phyloP scores from a whole-genome alignment of 2,113 vertebrate genomes.

The Campylomormyrus numenius region DNA sequence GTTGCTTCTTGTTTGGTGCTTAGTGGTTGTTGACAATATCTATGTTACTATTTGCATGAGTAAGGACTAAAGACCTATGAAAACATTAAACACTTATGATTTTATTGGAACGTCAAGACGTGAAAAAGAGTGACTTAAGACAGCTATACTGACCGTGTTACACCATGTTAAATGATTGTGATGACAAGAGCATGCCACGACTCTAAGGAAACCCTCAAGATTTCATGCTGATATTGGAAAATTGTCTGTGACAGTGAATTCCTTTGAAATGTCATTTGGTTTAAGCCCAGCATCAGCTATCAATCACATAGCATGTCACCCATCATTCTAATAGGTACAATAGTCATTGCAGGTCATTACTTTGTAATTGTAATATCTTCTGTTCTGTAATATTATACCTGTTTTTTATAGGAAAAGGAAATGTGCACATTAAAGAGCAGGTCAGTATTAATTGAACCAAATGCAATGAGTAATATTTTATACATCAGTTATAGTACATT shows the following conservation, averaged over 20 bases:
- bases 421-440: constrained; percentile 37
- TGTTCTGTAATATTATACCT: constrained; percentile 8
- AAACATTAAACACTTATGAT: not conserved
- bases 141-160: not conserved
- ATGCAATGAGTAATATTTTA: not conserved
- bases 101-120: not conserved
- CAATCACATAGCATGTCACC: not conserved
- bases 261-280: not conserved
- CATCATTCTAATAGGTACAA: not conserved
- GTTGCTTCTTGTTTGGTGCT: not conserved
- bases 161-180: not conserved
- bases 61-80: not conserved
- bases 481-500: not conserved
- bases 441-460: constrained; percentile 32
- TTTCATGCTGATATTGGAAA: not conserved
- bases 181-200: not conserved
- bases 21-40: not conserved
- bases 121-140: not conserved
- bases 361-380: not conserved
- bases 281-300: not conserved
- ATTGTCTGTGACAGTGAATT: not conserved
- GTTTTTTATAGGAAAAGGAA: constrained; percentile 45
- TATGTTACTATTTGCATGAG: not conserved
- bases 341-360: not conserved
- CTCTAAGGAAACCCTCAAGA: not conserved